Conservation (phyloP, 2,113 vertebrate genomes). For the Chionodraco myersi region DNA sequence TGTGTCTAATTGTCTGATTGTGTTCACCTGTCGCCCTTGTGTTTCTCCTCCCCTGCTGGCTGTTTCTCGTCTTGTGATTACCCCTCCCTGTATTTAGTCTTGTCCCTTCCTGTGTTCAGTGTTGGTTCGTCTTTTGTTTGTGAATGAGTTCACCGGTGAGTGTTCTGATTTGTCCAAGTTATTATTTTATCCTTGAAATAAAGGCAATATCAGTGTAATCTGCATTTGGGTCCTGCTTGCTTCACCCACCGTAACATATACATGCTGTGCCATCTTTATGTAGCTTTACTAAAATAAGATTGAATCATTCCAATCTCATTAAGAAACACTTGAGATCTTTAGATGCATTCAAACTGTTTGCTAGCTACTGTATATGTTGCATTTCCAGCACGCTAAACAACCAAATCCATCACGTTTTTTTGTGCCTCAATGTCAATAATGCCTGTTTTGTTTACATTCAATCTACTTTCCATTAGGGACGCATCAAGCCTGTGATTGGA, state of each 20-base stretch:
- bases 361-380: not conserved
- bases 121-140: too few relatives aligned
- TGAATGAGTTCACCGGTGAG: too few relatives aligned
- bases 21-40: too few relatives aligned
- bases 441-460: conserved; percentile 56
- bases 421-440: conserved; percentile 25
- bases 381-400: not conserved
- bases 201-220: too few relatives aligned
- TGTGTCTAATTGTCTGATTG: too few relatives aligned
- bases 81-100: too few relatives aligned
- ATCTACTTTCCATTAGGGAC: conserved; percentile 67
- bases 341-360: not conserved
- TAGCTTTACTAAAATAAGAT: not conserved
- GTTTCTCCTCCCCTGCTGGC: too few relatives aligned
- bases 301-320: not conserved
- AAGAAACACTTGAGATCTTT: conserved; percentile 3
- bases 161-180: too few relatives aligned
- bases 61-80: too few relatives aligned
- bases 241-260: not conserved
- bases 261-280: not conserved
- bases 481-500: conserved; percentile 60
- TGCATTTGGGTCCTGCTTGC: too few relatives aligned
- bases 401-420: conserved; percentile 17
- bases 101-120: too few relatives aligned
- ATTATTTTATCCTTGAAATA: too few relatives aligned